Base-by-base conservation (phyloP, 2,888 invertebrate genomes). In the Rhyacophila evoluta region DNA sequence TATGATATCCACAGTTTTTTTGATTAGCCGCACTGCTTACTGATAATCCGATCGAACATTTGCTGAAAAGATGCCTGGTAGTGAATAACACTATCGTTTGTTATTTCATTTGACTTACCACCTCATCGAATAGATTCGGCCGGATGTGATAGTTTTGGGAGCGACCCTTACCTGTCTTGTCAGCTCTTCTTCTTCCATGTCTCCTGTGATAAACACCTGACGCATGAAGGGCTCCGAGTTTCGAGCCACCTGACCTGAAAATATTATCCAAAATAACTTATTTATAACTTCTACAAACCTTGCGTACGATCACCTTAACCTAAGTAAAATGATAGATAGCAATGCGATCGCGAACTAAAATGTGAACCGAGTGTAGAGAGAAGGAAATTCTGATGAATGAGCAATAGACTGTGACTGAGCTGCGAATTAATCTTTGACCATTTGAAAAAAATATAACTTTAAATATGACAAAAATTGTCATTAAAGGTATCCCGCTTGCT, bases 161-260 rank as follows among this genome's bases (percentile, higher is more conserved):
- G 37, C 72, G 33, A 36, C 36, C 36, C 37, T 41, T 90, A 94
- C 94, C 92, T 94, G 92, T 84, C 92, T 89, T 81, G 92, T 89
- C 75, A 95, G 92, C 81, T 90, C 90, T 83, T 91, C 89, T 84
- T 91, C 91, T 82, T 90, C 88, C 84, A 89, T 89, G 85, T 92
- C 92, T 79, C 94, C 94, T 79, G 93, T 93, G 80, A 95, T 92
- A 86, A 95, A 95, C 83, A 98, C 98, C 92, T 99, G 99, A 84
- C 97, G 93, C 92, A 99, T 98, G 86, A 95, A 93, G 39, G 99
- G 99, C 90, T 99, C 99, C 84, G 95, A 95, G 88, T 95, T 95
- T 85, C 94, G 93, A 78, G 99, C 99, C 85, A 98, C 98, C 83
- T 94, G 92, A 83, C 97, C 90, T 90, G 89, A 85, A 89, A 89